These are phyloP conservation scores for Dicerorhinus sumatrensis DNA, from an alignment of 2,113 vertebrate genomes.

Conservation along the genomic window DNA sequence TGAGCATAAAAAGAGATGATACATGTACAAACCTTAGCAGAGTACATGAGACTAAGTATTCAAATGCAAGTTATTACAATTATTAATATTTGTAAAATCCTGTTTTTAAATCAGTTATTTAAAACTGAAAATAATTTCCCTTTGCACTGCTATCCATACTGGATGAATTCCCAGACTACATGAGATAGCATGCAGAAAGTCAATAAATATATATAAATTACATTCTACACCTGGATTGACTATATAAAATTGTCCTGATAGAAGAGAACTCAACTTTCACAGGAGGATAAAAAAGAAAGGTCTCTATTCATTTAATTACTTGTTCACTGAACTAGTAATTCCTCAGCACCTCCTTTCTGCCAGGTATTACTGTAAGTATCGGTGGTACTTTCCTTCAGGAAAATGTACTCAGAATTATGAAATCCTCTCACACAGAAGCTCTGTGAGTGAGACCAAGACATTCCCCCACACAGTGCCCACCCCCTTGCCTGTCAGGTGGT, in stretches of 20 bases:
- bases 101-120: conserved; percentile 23
- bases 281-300: background rate
- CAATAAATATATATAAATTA: conserved; percentile 18
- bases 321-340: background rate
- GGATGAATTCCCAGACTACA: background rate
- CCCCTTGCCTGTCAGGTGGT: background rate
- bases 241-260: background rate
- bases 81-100: background rate
- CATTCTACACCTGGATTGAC: background rate
- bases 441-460: background rate
- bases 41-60: background rate
- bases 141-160: background rate
- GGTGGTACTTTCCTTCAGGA: conserved; percentile 1
- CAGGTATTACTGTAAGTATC: background rate
- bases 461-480: background rate
- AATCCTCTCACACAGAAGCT: background rate
- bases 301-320: background rate
- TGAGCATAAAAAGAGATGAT: background rate
- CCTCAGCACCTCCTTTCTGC: background rate
- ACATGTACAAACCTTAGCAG: background rate
- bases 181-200: background rate
- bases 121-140: background rate
- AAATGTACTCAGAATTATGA: background rate
- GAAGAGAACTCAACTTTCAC: background rate
- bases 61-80: background rate